Conservation (phyloP, 2,888 invertebrate species). For the Meteorus cinctellus region DNA sequence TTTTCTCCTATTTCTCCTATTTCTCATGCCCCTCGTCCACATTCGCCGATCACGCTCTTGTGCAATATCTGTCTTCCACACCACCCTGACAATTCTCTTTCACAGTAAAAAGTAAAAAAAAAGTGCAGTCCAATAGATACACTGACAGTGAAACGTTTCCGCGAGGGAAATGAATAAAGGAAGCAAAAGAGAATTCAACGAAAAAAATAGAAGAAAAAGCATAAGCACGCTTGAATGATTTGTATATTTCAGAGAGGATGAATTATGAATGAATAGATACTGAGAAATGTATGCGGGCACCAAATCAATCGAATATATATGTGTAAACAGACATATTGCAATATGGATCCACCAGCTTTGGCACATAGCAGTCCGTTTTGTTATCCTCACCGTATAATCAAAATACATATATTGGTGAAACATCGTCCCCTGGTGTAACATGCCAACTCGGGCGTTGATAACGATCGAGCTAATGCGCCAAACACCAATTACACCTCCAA, state of each 20-base stretch:
- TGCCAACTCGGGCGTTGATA: slow-evolving; percentile 34
- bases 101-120: slow-evolving; percentile 38
- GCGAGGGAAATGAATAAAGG: slow-evolving; percentile 35
- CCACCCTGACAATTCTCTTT: slow-evolving; percentile 25
- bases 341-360: background rate
- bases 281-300: too few relatives aligned
- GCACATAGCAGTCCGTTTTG: background rate
- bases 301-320: too few relatives aligned
- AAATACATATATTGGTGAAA: slow-evolving; percentile 9
- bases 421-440: slow-evolving; percentile 28
- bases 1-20: slow-evolving; percentile 1
- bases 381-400: background rate
- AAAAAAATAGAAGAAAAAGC: slow-evolving; percentile 26
- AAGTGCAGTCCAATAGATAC: slow-evolving; percentile 36
- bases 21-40: slow-evolving; percentile 17
- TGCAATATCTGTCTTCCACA: slow-evolving; percentile 34
- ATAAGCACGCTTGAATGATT: background rate
- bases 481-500: slow-evolving; percentile 39
- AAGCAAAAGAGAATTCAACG: slow-evolving; percentile 33
- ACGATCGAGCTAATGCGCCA: slow-evolving; percentile 37
- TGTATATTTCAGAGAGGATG: background rate
- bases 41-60: slow-evolving; percentile 23
- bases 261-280: too few relatives aligned
- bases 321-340: background rate
- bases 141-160: slow-evolving; percentile 34